A percentile compares a stretch with the other conserved stretches of the same genome.
These are phyloP conservation scores for Limnephilus auricula DNA, from an alignment of 2,888 invertebrate species.

Conservation along the genomic window DNA sequence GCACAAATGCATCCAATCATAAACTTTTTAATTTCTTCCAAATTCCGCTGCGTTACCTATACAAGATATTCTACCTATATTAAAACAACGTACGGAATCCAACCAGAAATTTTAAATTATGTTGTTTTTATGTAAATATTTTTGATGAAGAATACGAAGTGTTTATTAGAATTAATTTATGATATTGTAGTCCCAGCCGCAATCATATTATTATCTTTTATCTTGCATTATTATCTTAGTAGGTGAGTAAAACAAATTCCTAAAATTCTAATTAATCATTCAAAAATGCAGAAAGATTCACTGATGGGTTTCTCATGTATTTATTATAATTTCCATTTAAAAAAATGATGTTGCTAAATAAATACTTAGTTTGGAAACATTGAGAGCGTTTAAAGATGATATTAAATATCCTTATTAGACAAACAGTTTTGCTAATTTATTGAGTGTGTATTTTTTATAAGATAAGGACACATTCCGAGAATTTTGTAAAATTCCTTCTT, in stretches of 20 bases:
- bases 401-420: too few species aligned
- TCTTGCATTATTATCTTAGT: slow-evolving; percentile 2
- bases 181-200: neutral
- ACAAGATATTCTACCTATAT: too few species aligned
- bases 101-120: neutral
- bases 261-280: neutral
- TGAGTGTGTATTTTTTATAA: too few species aligned
- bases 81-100: neutral
- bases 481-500: too few species aligned
- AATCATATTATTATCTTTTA: neutral
- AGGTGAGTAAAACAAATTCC: neutral
- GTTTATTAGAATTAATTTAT: slow-evolving; percentile 2
- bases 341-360: neutral
- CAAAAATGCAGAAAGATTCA: neutral
- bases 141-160: neutral
- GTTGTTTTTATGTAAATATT: neutral
- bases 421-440: too few species aligned
- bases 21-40: too few species aligned
- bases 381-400: neutral
- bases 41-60: too few species aligned
- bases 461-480: too few species aligned
- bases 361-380: neutral
- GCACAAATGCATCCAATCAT: too few species aligned
- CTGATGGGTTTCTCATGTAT: neutral
- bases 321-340: neutral